phyloP scores from a whole-genome alignment of 2,888 invertebrate species.

The Entomobrya proxima region DNA sequence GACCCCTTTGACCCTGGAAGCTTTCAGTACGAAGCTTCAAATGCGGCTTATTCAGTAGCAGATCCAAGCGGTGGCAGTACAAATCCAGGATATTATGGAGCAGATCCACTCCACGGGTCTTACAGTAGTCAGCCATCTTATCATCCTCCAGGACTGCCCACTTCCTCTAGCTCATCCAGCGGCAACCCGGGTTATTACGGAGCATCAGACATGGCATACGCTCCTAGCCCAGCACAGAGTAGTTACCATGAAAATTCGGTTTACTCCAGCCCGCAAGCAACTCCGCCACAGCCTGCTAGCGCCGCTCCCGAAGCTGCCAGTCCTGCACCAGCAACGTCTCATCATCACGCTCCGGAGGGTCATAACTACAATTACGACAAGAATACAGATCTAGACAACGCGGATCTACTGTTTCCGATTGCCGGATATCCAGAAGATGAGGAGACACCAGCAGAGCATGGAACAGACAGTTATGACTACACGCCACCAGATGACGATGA shows the following conservation, averaged over 20 bases:
- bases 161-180: neutral
- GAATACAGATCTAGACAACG: neutral
- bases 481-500: neutral
- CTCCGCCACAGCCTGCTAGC: neutral
- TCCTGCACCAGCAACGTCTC: neutral
- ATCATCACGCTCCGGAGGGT: conserved; percentile 1
- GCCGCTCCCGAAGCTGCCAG: neutral
- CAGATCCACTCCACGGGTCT: neutral
- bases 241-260: neutral
- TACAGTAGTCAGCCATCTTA: neutral
- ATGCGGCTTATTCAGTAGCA: neutral
- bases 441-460: neutral
- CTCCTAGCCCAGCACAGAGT: neutral
- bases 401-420: neutral
- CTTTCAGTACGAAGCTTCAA: conserved; percentile 7
- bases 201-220: neutral
- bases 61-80: neutral
- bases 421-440: neutral
- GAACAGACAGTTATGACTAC: too few relatives aligned
- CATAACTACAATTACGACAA: neutral
- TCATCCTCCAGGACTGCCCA: neutral
- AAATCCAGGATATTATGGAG: neutral
- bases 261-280: neutral
- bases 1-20: neutral
- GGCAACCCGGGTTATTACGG: neutral